Evolutionary conservation across 2,888 invertebrate genomes (phyloP).

Genomic region (Tromatobia lineatoria): DNA sequence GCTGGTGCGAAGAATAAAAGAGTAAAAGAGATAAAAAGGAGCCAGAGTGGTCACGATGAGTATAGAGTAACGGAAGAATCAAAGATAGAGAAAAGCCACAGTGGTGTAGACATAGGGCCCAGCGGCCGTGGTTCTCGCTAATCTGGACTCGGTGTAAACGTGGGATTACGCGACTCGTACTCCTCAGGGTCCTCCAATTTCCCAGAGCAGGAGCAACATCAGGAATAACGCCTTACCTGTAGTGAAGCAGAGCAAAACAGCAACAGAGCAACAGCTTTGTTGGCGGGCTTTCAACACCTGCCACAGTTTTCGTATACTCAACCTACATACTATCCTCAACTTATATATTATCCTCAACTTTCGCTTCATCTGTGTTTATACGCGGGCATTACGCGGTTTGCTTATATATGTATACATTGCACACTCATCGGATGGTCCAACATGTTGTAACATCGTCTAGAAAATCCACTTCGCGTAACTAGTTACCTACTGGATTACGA

Average conservation of each 20-base stretch:
- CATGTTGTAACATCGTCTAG: conserved; percentile 53
- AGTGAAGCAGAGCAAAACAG: conserved; percentile 21
- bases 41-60: conserved; percentile 13
- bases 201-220: conserved; percentile 48
- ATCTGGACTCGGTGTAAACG: conserved; percentile 72
- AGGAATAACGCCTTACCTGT: conserved; percentile 36
- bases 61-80: conserved; percentile 5
- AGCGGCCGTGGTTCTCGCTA: conserved; percentile 61
- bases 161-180: conserved; percentile 67
- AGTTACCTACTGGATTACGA: conserved; percentile 50
- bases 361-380: conserved; percentile 58
- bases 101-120: conserved; percentile 34
- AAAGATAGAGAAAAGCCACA: conserved; percentile 35
- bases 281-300: conserved; percentile 37
- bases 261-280: conserved; percentile 16
- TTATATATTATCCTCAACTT: conserved; percentile 56
- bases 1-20: background rate
- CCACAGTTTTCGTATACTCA: conserved; percentile 60
- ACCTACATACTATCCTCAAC: conserved; percentile 52
- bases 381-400: background rate
- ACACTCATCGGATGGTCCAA: conserved; percentile 3
- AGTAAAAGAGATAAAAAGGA: background rate
- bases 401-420: background rate
- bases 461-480: conserved; percentile 59
- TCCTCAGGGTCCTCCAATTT: conserved; percentile 65